Base-by-base conservation (phyloP, 2,888 invertebrate genomes). In the Drosophila niveifrons region DNA sequence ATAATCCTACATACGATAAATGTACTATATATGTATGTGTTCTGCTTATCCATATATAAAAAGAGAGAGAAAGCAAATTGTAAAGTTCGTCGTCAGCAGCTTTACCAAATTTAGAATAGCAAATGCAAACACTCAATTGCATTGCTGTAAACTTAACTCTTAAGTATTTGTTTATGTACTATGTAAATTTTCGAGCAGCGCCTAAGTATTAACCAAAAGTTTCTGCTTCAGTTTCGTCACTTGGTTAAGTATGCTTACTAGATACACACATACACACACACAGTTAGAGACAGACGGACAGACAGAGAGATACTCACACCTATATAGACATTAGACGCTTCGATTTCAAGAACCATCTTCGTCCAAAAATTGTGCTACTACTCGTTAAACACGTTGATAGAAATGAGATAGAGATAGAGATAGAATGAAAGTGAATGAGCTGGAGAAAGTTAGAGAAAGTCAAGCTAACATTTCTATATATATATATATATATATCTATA, bases 331-430 rank as follows among this genome's bases (percentile, higher is more conserved):
- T 46, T 82, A 82, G 72, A 85, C 66, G 88, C 82, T 82, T 84
- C 82, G 76, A 81, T 80, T 85, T 84, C 82, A 85, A 78, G 62
- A 86, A 83, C 78, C 76, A 86, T 86, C 82, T 86, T 85, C 88
- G 86, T 86, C 88, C 88, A 84, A 77, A 81, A 79, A 83, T 83
- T 77, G 78, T 88, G 81, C 76, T 87, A 80, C 78, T 80, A 81
- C 77, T 86, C 75, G 82, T 85, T 80, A 81, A 79, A 85, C 62
- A 80, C 71, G 69, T 86, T 86, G 68, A 78, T 77, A 87, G 72
- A 82, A 70, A 44, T 31, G 41, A 53, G 29, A 44, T 41, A 65
- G 72, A 70, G 69, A 76, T n/a, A 47, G 31, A 29, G 36, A 65
- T 67, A 72, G 46, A 39, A 51, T 59, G 56, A 53, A 47, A 65